Conservation (phyloP, 2,797 vertebrate species). For the Microctenopoma lineatum region DNA sequence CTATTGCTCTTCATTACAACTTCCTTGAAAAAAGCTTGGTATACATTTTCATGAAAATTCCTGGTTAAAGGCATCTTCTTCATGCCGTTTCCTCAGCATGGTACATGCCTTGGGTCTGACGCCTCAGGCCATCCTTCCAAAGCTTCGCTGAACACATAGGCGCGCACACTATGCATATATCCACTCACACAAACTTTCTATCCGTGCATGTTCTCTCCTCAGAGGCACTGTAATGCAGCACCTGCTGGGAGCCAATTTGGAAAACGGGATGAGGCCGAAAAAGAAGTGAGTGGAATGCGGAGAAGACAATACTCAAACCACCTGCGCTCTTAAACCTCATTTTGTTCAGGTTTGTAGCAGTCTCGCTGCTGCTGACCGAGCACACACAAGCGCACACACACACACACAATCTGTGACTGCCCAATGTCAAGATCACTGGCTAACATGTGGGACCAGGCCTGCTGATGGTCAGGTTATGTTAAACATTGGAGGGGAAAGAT, state of each 20-base stretch:
- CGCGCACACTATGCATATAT: constrained; percentile 27
- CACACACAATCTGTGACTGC: too few relatives aligned
- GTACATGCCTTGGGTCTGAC: constrained; percentile 4
- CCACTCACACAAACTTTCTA: constrained; percentile 25
- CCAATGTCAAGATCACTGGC: too few relatives aligned
- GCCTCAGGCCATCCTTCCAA: constrained; percentile 31
- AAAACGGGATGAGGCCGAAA: constrained; percentile 8
- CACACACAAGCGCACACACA: constrained; percentile 28
- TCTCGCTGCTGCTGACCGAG: constrained; percentile 48
- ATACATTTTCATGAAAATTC: too few relatives aligned
- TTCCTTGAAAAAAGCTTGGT: too few relatives aligned
- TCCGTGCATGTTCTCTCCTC: constrained; percentile 4
- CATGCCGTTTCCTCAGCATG: constrained; percentile 24
- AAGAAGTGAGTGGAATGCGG: constrained; percentile 12
- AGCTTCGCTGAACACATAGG: constrained; percentile 9
- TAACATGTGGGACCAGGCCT: too few relatives aligned
- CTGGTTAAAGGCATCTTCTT: too few relatives aligned
- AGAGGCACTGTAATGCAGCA: constrained; percentile 20
- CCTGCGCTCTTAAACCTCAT: constrained; percentile 16
- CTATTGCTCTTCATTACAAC: neutral
- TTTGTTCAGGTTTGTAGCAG: constrained; percentile 32
- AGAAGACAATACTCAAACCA: constrained; percentile 14
- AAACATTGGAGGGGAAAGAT: too few relatives aligned
- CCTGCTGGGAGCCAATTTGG: constrained; percentile 40
- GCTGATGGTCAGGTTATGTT: too few relatives aligned